Percentiles rank a stretch among this genome's conserved stretches.
These are phyloP conservation scores for Zaprionus tsacasi DNA, from an alignment of 1,140 invertebrate genomes.

Conservation along the genomic window DNA sequence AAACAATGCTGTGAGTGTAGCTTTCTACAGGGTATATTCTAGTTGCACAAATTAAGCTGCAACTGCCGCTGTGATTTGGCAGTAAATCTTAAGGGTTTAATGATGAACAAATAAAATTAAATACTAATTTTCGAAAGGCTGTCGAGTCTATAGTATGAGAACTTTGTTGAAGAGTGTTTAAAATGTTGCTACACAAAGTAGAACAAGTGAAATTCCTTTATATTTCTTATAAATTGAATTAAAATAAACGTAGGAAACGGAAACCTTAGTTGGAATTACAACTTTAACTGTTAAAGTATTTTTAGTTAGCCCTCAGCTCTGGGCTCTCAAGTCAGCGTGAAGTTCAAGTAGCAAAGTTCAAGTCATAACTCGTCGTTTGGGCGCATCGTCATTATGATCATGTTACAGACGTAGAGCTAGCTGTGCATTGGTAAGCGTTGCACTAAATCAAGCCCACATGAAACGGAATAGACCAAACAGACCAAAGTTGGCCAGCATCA, in stretches of 20 bases:
- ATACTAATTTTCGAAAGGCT: conserved; percentile 27
- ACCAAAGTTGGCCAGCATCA: conserved; percentile 52
- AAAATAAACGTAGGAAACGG: not conserved
- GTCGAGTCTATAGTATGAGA: not conserved
- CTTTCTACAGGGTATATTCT: too few relatives aligned
- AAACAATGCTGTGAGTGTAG: not conserved
- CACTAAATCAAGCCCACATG: conserved; percentile 80
- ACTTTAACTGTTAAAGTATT: not conserved
- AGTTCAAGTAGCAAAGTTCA: conserved; percentile 70
- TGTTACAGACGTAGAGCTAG: conserved; percentile 15
- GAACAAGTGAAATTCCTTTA: too few relatives aligned
- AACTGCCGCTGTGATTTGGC: conserved; percentile 11
- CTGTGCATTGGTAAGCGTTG: conserved; percentile 52
- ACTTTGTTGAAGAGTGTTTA: too few relatives aligned
- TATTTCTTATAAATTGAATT: too few relatives aligned
- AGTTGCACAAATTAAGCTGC: too few relatives aligned
- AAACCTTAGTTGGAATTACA: not conserved
- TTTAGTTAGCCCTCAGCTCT: conserved; percentile 10
- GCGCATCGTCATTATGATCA: conserved; percentile 24
- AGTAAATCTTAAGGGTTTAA: conserved; percentile 7
- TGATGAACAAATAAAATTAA: conserved; percentile 17
- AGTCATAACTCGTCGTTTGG: conserved; percentile 65
- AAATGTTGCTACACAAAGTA: too few relatives aligned
- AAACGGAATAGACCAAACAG: conserved; percentile 17
- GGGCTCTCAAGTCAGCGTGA: conserved; percentile 23